Conservation (phyloP, 2,113 vertebrate genomes). For the Paramisgurnus dabryanus region DNA sequence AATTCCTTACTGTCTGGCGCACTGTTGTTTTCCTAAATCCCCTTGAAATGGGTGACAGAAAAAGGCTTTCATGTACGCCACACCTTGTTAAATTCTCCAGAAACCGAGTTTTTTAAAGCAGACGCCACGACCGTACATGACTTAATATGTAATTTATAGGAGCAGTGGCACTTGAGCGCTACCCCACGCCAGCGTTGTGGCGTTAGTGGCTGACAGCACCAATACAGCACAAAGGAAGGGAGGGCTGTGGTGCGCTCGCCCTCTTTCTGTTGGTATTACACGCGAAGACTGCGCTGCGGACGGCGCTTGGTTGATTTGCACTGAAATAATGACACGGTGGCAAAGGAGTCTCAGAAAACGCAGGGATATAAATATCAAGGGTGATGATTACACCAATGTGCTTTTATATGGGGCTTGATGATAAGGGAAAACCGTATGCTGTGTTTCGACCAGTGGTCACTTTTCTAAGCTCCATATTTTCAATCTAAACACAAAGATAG, state of each 20-base stretch:
- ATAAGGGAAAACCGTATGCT: constrained; percentile 32
- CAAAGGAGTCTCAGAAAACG: constrained; percentile 27
- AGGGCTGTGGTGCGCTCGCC: constrained; percentile 10
- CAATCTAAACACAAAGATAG: constrained; percentile 7
- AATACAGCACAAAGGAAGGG: not conserved
- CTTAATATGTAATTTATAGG: constrained; percentile 66
- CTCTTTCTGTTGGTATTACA: constrained; percentile 46
- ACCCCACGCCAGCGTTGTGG: constrained; percentile 43
- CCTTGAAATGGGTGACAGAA: constrained; percentile 47
- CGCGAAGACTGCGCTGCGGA: constrained; percentile 37
- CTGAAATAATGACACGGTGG: constrained; percentile 52
- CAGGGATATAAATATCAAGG: constrained; percentile 32
- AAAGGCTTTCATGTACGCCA: constrained; percentile 58
- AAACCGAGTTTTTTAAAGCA: constrained; percentile 62
- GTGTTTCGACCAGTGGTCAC: not conserved
- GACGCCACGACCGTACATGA: constrained; percentile 53
- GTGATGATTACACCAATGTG: constrained; percentile 25
- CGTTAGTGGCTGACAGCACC: constrained; percentile 33
- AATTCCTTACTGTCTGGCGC: constrained; percentile 51
- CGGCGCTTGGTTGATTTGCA: constrained; percentile 18
- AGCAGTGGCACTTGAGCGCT: constrained; percentile 56
- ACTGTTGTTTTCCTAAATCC: constrained; percentile 48
- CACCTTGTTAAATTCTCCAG: constrained; percentile 69
- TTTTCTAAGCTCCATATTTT: not conserved
- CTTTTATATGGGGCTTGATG: constrained; percentile 30